Evolutionary conservation across 2,797 vertebrate species (phyloP).

Genomic region (Crocodylus rhombifer): DNA sequence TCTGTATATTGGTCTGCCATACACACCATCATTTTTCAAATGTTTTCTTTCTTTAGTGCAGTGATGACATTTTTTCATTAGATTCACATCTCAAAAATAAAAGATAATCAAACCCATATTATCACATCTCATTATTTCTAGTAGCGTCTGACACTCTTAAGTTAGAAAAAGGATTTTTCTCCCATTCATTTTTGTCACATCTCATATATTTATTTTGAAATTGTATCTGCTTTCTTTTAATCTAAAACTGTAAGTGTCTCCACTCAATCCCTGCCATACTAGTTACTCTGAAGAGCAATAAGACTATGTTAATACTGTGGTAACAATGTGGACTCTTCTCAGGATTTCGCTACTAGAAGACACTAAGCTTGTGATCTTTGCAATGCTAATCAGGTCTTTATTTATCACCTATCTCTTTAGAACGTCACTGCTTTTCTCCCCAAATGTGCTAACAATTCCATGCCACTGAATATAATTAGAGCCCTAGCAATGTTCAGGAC

Average conservation of each 20-base stretch:
- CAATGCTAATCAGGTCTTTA: conserved; percentile 49
- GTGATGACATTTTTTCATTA: background rate
- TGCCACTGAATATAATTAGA: background rate
- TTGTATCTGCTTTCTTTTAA: conserved; percentile 20
- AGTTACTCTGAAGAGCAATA: conserved; percentile 20
- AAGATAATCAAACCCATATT: conserved; percentile 28
- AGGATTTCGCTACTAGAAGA: conserved; percentile 57
- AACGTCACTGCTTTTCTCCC: background rate
- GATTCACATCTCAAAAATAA: conserved; percentile 17
- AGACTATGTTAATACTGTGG: conserved; percentile 23
- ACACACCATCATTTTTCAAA: background rate
- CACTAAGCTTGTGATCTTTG: conserved; percentile 47
- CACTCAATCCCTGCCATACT: conserved; percentile 23
- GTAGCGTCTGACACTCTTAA: background rate
- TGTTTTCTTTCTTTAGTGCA: conserved; percentile 33
- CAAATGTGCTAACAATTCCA: conserved; percentile 36
- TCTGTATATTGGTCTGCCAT: background rate
- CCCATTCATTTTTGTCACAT: conserved; percentile 14
- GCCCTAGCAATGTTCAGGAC: conserved; percentile 3
- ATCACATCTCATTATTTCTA: conserved; percentile 21
- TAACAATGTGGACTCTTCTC: conserved; percentile 60
- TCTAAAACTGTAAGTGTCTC: conserved; percentile 56
- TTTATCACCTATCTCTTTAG: conserved; percentile 38
- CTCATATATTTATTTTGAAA: conserved; percentile 27
- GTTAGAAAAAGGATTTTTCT: conserved; percentile 20